Percentiles rank a stretch among this genome's conserved stretches.
phyloP scores from a whole-genome alignment of 2,113 vertebrate species.

The Mionectes macconnelli region DNA sequence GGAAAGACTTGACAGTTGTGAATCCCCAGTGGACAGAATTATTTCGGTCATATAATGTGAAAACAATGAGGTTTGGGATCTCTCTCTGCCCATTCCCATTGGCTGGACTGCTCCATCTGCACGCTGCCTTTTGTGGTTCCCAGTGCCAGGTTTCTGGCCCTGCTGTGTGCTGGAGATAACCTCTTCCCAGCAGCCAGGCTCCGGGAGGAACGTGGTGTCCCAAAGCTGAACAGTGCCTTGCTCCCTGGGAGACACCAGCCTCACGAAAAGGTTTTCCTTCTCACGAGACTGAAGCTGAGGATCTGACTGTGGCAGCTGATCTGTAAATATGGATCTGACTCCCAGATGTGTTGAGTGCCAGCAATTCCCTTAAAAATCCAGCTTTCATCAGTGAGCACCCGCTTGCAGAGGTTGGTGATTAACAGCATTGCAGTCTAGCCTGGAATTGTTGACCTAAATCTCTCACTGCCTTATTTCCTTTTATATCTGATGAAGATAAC shows the following conservation, averaged over 20 bases:
- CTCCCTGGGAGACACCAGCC: neutral
- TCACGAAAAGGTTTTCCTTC: neutral
- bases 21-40: slow-evolving; percentile 8
- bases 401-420: neutral
- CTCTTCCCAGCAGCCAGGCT: neutral
- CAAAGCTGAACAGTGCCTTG: neutral
- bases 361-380: neutral
- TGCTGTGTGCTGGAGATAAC: neutral
- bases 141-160: neutral
- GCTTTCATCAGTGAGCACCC: neutral
- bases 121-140: neutral
- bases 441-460: neutral
- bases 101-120: neutral
- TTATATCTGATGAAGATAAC: neutral
- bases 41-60: neutral
- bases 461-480: neutral
- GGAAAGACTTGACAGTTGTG: slow-evolving; percentile 40
- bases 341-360: neutral
- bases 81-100: neutral
- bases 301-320: neutral
- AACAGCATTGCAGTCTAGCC: neutral
- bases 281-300: neutral
- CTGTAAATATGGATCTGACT: neutral
- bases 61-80: neutral
- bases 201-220: neutral